phyloP scores from a whole-genome alignment of 2,113 vertebrate species.

The Burhinus bistriatus region DNA sequence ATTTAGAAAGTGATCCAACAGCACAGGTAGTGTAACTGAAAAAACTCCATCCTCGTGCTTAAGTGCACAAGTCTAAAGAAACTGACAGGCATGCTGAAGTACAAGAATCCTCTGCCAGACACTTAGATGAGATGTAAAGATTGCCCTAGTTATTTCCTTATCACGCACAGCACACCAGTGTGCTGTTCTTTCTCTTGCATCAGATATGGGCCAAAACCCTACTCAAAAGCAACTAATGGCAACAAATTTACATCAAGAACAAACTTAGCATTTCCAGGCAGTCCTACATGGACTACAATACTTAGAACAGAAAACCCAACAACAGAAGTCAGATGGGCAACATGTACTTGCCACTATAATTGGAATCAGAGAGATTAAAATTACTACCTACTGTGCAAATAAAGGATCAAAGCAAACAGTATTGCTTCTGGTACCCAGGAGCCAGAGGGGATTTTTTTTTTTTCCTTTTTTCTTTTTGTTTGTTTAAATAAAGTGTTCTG shows the following conservation, averaged over 20 bases:
- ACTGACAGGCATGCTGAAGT: not conserved
- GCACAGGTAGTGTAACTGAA: not conserved
- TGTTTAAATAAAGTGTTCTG: not conserved
- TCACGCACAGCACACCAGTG: not conserved
- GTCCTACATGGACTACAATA: not conserved
- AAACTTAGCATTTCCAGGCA: not conserved
- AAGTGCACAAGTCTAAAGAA: not conserved
- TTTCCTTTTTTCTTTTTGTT: not conserved
- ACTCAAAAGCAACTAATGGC: not conserved
- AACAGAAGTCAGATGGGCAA: not conserved
- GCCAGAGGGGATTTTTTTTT: not conserved
- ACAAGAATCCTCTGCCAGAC: not conserved
- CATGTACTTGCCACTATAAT: not conserved
- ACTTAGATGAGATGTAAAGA: not conserved
- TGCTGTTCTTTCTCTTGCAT: not conserved
- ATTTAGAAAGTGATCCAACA: not conserved
- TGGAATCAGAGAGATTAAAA: not conserved
- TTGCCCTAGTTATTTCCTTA: not conserved
- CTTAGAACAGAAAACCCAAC: not conserved
- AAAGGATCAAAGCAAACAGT: constrained; percentile 6
- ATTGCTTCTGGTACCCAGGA: not conserved
- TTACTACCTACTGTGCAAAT: not conserved
- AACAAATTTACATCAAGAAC: not conserved
- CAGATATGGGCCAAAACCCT: not conserved
- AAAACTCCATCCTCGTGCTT: not conserved